Base-by-base conservation (phyloP, 2,113 vertebrate species). In the Mastomys coucha region DNA sequence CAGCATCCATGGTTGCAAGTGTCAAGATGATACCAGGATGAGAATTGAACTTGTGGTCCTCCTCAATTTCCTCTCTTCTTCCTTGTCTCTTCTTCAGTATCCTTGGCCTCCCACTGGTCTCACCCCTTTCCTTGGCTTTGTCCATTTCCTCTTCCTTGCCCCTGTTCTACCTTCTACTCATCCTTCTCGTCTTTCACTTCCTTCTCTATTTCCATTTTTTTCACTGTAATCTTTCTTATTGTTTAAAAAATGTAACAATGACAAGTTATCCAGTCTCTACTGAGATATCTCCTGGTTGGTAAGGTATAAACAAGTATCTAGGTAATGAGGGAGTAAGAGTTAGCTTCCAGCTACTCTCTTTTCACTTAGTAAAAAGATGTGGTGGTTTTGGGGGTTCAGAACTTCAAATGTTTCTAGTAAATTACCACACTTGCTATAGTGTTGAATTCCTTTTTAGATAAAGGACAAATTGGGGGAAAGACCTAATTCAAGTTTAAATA, bases 271-370 rank as follows among this genome's bases (percentile, higher is more conserved):
- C n/a, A 73, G 39, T 60, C 33, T 90, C 7, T 19, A 72, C 75
- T 92, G 56, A 39, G 39, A 36, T 80, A 60, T 96, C 60, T 56
- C 76, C 81, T 81, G 73, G 56, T 75, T 81, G 72, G 56, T 87
- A 94, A 92, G 56, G 20, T 26, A 17, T 53, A 36, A 56, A 56
- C 45, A 49, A 45, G 9, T 60, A 2, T 93, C 51, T 70, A 67
- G 56, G 58, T 36, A 87, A 42, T 69, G 75, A 77, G 39, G 72
- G 80, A 89, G 65, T 31, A 77, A 60, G 42, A 92, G 42, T 85
- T 69, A 93, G n/a, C 14, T 45, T 93, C 63, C 69, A 45, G 42
- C 19, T 84, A 85, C 16, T 89, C 39, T 88, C 42, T 88, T 89
- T 78, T n/a, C 53, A 91, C 39, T 45, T 72, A 36, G 16, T 89